A percentile compares a stretch with the other conserved stretches of the same genome.
phyloP scores from a whole-genome alignment of 2,888 invertebrate species.

The Tridacna crocea region DNA sequence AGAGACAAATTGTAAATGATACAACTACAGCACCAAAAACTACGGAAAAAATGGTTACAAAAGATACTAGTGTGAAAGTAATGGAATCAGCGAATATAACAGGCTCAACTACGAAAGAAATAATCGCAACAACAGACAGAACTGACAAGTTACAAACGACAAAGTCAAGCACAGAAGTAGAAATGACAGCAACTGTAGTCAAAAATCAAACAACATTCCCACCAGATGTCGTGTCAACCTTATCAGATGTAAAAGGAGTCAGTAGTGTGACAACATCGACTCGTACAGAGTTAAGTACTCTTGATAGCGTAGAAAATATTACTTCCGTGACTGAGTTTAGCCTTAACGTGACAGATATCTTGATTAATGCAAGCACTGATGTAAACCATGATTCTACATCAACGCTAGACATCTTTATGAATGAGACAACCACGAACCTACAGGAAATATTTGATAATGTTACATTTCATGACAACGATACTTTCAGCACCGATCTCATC shows the following conservation, averaged over 20 bases:
- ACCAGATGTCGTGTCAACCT: constrained; percentile 1
- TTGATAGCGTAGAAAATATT: background rate
- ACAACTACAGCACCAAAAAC: background rate
- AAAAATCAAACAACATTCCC: background rate
- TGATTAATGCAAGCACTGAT: background rate
- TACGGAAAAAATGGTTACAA: background rate
- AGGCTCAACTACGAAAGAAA: background rate
- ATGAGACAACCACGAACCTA: constrained; percentile 8
- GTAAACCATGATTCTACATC: background rate
- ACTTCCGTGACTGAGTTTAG: background rate
- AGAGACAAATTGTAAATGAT: background rate
- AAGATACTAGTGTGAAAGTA: background rate
- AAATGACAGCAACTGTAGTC: background rate
- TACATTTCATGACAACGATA: background rate
- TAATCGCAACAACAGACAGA: background rate
- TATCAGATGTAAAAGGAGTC: background rate
- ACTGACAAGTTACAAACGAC: background rate
- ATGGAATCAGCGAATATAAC: background rate
- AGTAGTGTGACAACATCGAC: background rate
- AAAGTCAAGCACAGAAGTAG: background rate
- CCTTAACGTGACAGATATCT: background rate
- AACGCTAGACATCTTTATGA: background rate
- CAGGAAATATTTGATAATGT: background rate
- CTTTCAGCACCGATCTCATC: background rate
- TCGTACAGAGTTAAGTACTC: background rate